Conservation (phyloP, 1,140 invertebrate genomes). For the Bombus ignitus region DNA sequence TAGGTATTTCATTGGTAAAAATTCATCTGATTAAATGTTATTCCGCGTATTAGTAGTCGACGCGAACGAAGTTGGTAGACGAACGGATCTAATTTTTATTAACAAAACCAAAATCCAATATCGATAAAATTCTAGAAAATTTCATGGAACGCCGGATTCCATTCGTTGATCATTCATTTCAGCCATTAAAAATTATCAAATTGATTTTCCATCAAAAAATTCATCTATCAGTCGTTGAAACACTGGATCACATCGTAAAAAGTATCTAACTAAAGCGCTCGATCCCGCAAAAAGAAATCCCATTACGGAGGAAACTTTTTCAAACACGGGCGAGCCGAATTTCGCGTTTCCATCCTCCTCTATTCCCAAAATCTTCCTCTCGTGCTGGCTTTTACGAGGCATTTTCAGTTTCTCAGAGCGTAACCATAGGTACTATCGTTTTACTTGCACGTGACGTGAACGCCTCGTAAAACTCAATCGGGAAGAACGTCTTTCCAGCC, state of each 20-base stretch:
- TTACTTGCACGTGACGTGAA: slow-evolving; percentile 64
- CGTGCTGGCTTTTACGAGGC: slow-evolving; percentile 70
- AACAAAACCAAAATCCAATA: no score
- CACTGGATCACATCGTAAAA: background rate
- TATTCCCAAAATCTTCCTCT: slow-evolving; percentile 47
- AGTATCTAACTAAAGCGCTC: background rate
- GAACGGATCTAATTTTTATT: no score
- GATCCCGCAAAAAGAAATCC: background rate
- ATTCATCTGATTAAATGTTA: no score
- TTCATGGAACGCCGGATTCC: no score
- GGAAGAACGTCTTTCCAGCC: slow-evolving; percentile 55
- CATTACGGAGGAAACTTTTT: slow-evolving; percentile 12
- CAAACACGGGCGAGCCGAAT: background rate
- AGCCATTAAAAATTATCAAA: background rate
- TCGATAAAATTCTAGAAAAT: no score
- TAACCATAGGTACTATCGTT: slow-evolving; percentile 64
- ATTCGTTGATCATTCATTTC: no score
- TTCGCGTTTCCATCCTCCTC: background rate
- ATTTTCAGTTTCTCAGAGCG: slow-evolving; percentile 57
- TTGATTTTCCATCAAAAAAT: background rate
- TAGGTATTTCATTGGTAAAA: no score
- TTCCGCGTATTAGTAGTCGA: no score
- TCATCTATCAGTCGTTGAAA: background rate
- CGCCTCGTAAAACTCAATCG: slow-evolving; percentile 62
- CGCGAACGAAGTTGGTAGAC: no score